Percentiles rank a stretch among this genome's conserved stretches.
These are phyloP conservation scores for Acleris cristana DNA, from an alignment of 2,888 invertebrate genomes.

Conservation along the genomic window DNA sequence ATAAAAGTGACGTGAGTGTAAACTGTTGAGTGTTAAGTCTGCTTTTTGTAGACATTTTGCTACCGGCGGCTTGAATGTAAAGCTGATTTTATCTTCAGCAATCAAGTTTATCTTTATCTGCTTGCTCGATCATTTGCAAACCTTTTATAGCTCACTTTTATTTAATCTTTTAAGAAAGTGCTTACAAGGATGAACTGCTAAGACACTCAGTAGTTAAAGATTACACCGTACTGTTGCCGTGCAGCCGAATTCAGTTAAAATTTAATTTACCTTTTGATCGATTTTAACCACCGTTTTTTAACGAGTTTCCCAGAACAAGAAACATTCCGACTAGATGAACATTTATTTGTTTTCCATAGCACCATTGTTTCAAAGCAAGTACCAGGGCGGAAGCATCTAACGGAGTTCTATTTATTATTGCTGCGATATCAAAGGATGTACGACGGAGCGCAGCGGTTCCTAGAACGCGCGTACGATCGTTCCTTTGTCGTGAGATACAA, in stretches of 20 bases:
- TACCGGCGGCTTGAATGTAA: neutral
- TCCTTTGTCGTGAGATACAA: constrained; percentile 48
- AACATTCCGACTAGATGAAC: constrained; percentile 36
- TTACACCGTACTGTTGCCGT: neutral
- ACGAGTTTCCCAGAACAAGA: constrained; percentile 34
- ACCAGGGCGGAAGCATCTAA: constrained; percentile 47
- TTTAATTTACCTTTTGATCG: constrained; percentile 20
- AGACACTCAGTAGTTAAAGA: constrained; percentile 2
- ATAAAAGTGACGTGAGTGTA: neutral
- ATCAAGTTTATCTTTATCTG: neutral
- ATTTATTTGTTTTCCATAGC: constrained; percentile 40
- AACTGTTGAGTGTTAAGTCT: constrained; percentile 8
- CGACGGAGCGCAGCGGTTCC: constrained; percentile 46
- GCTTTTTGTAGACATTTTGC: neutral
- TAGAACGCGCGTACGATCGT: constrained; percentile 44
- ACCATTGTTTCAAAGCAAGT: constrained; percentile 38
- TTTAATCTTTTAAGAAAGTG: constrained; percentile 2
- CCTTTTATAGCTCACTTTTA: constrained; percentile 3
- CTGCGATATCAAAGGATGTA: constrained; percentile 58
- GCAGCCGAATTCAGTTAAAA: neutral
- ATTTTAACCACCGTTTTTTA: constrained; percentile 23
- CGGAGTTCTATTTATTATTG: constrained; percentile 58
- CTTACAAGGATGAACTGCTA: neutral
- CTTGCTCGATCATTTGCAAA: constrained; percentile 5
- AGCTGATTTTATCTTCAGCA: constrained; percentile 2